Evolutionary conservation across 2,113 vertebrate genomes (phyloP), one percentile per base, ranked within the genome.

Genomic region (Oncorhynchus kisutch): DNA sequence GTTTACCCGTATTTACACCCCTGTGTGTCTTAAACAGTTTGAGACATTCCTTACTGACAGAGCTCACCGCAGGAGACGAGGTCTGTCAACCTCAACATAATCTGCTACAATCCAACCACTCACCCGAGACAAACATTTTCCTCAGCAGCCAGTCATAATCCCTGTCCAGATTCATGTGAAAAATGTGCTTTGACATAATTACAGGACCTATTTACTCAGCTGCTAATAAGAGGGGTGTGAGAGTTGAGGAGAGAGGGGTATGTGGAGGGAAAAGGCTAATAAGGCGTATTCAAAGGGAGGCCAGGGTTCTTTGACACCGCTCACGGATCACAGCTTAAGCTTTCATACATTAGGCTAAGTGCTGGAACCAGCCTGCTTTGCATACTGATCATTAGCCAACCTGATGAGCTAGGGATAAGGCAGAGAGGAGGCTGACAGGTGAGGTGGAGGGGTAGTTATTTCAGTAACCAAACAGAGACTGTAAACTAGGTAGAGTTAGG

Each of bases 311-410:
- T 31, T 65, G 59, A 71, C 75, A 77, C 69, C 59, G 20, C 45
- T 71, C 75, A 71, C 12, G 75, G 68, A 71, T 71, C 75, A 77
- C 31, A 71, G 75, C 39, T 65, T 45, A 24, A 48, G 72, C 59
- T 65, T 45, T 71, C 54, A 71, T 77, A 54, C 75, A 77, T 77
- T 71, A 77, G 68, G 57, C 68, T 45, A 70, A 76, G 69, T 51
- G 75, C 68, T 51, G 60, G 45, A n/a, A 57, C 64, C n/a, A 68
- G 45, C 22, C 16, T 20, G 34, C 59, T 64, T 65, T 65, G 68
- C 75, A 66, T 77, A 65, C 22, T 64, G 60, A 71, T 71, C 68
- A 66, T 65, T 48, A 18, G 27, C 16, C 22, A 29, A 4, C n/a
- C 9, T 69, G 64, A 66, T 49, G 72, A 67, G 24, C n/a, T 13